Evolutionary conservation across 2,797 vertebrate species (phyloP), one percentile per base, ranked within the genome.

Genomic region (Rhodeus uyekii): DNA sequence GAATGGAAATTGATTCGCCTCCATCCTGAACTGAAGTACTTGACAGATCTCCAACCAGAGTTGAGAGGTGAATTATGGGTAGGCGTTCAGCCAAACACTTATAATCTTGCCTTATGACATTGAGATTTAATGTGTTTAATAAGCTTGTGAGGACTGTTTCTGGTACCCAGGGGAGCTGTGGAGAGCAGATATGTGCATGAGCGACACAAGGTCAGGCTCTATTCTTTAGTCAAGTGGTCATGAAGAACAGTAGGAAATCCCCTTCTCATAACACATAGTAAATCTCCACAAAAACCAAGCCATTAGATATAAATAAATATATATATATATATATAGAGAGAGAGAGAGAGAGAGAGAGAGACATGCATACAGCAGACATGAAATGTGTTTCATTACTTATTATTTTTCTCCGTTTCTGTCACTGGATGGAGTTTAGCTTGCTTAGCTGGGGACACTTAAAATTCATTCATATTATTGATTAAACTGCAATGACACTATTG

Each of bases 171-270:
- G 81, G 92, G 27, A 44, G 32, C 29, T 82, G 53, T 60, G 67
- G 87, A 91, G 91, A 90, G 81, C 90, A 91, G 88, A 89, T 90
- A 90, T 91, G 91, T 91, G 80, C 85, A 67, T 29, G 86, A 83
- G 90, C 86, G 38, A 86, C 89, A 87, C 87, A 84, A 88, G 87
- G 89, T 87, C 77, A 68, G n/a, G 84, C 76, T 83, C 79, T 87
- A 73, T 91, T 89, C 83, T 84, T 82, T 7, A n/a, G 71, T 84
- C 79, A 48, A 76, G 83, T 89, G 86, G 83, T 85, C 84, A 82
- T 83, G 83, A 83, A 88, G 85, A 86, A 89, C 88, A 76, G 86
- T 77, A 87, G 89, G 91, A 92, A 93, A 90, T 88, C 87, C 89
- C 74, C 85, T 46, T 4, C 72, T 83, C 86, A 86, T 88, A 86